Conservation (phyloP, 2,888 invertebrate genomes). For the Stegana nigrithorax region DNA sequence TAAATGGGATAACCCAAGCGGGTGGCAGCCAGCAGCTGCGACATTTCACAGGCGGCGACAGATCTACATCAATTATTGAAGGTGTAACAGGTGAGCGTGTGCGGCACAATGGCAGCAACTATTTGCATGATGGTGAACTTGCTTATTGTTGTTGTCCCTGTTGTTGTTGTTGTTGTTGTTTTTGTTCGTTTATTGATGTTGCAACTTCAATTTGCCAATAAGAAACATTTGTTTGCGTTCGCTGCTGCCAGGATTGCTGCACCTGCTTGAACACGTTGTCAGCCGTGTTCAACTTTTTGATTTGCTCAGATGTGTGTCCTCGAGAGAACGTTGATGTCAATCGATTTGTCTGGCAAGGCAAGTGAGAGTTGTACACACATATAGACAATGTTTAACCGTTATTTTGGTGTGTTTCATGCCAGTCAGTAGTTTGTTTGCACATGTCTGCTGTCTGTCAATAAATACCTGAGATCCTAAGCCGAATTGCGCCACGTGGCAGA, state of each 20-base stretch:
- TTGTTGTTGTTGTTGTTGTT: conserved; percentile 5
- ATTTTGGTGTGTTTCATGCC: too few species aligned
- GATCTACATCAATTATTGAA: conserved; percentile 55
- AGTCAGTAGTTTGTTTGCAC: too few species aligned
- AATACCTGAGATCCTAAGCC: too few species aligned
- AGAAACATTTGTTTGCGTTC: background rate
- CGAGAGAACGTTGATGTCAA: too few species aligned
- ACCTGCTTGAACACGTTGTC: background rate
- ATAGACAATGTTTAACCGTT: too few species aligned
- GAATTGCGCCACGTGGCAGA: too few species aligned
- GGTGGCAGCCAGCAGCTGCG: conserved; percentile 38
- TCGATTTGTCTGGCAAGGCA: too few species aligned
- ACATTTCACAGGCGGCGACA: conserved; percentile 45
- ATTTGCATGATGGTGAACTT: background rate
- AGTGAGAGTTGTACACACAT: too few species aligned
- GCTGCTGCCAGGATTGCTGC: background rate
- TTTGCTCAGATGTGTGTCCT: too few species aligned
- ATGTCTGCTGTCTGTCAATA: too few species aligned
- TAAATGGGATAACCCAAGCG: background rate
- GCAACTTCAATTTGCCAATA: background rate
- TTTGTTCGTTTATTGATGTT: background rate
- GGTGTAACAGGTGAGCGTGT: conserved; percentile 40
- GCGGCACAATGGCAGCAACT: conserved; percentile 12
- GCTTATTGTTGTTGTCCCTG: background rate
- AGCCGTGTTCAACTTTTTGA: conserved; percentile 26